These are phyloP conservation scores for Caenorhabditis sulstoni DNA, from an alignment of 2,888 invertebrate genomes.

Conservation along the genomic window DNA sequence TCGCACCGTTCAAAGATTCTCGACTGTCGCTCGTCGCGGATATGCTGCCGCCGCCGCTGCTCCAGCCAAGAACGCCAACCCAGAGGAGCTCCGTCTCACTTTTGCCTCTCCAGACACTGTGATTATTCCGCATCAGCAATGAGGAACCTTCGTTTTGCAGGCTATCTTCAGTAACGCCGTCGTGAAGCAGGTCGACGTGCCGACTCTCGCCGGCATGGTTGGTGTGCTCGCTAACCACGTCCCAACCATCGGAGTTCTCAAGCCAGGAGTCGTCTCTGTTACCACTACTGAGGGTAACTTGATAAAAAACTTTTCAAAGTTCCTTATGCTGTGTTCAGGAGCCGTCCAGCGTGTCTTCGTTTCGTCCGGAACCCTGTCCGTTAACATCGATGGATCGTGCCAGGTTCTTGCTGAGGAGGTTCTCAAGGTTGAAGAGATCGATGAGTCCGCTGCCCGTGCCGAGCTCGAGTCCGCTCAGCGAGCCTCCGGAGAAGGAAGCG, in stretches of 20 bases:
- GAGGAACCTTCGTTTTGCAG: conserved; percentile 64
- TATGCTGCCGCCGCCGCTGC: conserved; percentile 73
- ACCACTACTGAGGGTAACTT: conserved; percentile 72
- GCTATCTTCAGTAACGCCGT: conserved; percentile 74
- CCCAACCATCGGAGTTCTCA: conserved; percentile 79
- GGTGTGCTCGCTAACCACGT: conserved; percentile 80
- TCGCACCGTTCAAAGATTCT: conserved; percentile 67
- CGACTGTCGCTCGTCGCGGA: conserved; percentile 62
- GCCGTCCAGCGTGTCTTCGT: conserved; percentile 75
- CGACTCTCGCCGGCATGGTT: conserved; percentile 78
- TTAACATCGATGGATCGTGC: conserved; percentile 79
- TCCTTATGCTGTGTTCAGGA: conserved; percentile 64
- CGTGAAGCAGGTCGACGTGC: conserved; percentile 80
- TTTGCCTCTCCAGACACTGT: conserved; percentile 77
- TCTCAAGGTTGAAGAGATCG: conserved; percentile 75
- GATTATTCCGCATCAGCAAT: background rate
- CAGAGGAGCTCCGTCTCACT: conserved; percentile 75
- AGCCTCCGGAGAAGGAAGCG: conserved; percentile 73
- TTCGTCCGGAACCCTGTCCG: conserved; percentile 79
- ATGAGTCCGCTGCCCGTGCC: conserved; percentile 75
- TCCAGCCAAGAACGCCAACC: conserved; percentile 61
- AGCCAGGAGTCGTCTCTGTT: conserved; percentile 79
- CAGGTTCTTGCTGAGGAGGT: conserved; percentile 79
- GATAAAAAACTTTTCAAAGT: background rate
- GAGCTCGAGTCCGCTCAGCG: conserved; percentile 78